These are phyloP conservation scores for Epinephelus cyanopodus DNA, from an alignment of 2,113 vertebrate species.

Conservation along the genomic window DNA sequence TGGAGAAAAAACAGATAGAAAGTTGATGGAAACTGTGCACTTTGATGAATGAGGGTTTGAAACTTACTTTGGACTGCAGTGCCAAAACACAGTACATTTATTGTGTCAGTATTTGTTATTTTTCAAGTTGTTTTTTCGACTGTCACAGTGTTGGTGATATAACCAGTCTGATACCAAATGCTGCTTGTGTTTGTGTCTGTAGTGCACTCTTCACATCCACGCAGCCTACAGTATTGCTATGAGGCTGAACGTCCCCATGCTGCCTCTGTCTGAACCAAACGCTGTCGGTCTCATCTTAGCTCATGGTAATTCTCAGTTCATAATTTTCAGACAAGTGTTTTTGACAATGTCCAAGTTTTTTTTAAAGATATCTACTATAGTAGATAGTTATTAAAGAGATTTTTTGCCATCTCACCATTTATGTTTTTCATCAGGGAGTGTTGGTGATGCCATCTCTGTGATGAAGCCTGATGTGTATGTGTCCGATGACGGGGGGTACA, in stretches of 20 bases:
- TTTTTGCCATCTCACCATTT: neutral
- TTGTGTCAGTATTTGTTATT: neutral
- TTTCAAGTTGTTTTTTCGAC: neutral
- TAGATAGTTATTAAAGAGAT: neutral
- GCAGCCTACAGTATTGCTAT: constrained; percentile 92
- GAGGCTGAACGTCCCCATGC: constrained; percentile 91
- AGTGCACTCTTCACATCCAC: constrained; percentile 96
- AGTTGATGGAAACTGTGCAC: neutral
- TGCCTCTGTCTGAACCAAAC: constrained; percentile 91
- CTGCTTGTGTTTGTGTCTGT: constrained; percentile 60
- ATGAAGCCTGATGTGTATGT: constrained; percentile 92
- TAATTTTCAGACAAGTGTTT: neutral
- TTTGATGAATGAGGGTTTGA: neutral
- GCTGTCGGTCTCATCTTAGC: constrained; percentile 94
- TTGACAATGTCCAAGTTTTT: neutral
- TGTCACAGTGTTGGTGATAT: neutral
- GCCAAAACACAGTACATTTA: neutral
- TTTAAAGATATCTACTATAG: neutral
- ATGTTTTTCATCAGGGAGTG: constrained; percentile 86
- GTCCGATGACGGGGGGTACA: constrained; percentile 95
- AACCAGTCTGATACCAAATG: neutral
- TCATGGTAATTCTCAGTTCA: constrained; percentile 85
- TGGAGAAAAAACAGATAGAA: neutral
- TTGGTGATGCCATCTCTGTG: constrained; percentile 91
- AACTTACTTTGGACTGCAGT: neutral